Base-by-base conservation (phyloP, 2,113 vertebrate genomes). In the Phrynosoma platyrhinos region DNA sequence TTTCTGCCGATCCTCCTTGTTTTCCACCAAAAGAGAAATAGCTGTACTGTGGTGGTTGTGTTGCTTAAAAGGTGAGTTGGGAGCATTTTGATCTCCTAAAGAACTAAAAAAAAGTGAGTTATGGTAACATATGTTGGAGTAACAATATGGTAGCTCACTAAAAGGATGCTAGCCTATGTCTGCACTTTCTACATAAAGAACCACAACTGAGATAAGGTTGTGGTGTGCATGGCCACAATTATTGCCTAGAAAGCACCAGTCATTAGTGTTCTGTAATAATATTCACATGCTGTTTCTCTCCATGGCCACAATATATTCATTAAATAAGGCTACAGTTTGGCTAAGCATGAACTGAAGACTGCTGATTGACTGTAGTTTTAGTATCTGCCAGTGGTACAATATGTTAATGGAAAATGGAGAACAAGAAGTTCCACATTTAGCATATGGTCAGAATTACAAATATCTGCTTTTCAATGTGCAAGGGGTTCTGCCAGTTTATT, bases 191-290 rank as follows among this genome's bases (percentile, higher is more conserved):
- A 68, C 80, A 20, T 0, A 0, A 76, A 77, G 74, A 91, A 87
- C 90, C 92, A 92, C 62, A 93, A 94, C 82, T 89, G n/a, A 32
- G 94, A 95, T 90, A 92, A 94, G 77, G n/a, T 27, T 91, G 78
- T 88, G 86, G 53, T 8, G 13, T 84, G 83, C 86, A 36, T 80
- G 53, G 18, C 27, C 53, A 80, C 5, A 0, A 0, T 71, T 0
- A 1, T 0, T 0, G 78, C 42, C 13, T 40, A 32, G 62, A 91
- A 94, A 80, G 58, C 76, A 40, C 69, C 83, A 89, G 80, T 88
- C 88, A 81, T 0, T 23, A 5, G 0, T 16, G 88, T 12, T 81
- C 76, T 74, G 75, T 78, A 87, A 78, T 25, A 84, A 47, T n/a
- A 12, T 58, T 84, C n/a, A 36, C 14, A 20, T 23, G 62, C 47